Base-by-base conservation (phyloP, 2,888 invertebrate genomes). In the Prionchulus punctatus region DNA sequence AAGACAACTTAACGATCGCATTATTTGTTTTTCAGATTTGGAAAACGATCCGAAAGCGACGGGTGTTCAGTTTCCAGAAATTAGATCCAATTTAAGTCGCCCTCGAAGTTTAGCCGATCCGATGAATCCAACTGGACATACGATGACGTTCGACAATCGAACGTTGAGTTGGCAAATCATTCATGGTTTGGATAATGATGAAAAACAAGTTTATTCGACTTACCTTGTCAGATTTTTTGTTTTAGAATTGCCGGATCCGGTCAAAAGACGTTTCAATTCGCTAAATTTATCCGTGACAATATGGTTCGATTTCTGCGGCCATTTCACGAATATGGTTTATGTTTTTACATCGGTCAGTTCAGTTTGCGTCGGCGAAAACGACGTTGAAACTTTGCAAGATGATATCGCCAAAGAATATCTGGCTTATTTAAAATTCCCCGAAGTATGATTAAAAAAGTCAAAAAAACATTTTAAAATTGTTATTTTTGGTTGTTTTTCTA, bases 11-110 rank as follows among this genome's bases (percentile, higher is more conserved):
- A n/a, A n/a, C n/a, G n/a, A n/a, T n/a, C n/a, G n/a, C n/a, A n/a
- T n/a, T n/a, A n/a, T 21, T 49, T 30, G 43, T 47, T 51, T 60
- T 65, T 23, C 61, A 71, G 73, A 70, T 52, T 65, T 71, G 18
- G 68, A 66, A 28, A 60, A 63, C 23, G 71, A 72, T 58, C 54
- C 57, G 30, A 63, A 65, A 43, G 69, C 68, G 3, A 55, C 63
- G 52, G 63, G 66, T 51, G 63, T 66, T 21, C 73, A 73, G 63
- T 66, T 71, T 31, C 72, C 73, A 1, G 73, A 74, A 58, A 62
- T 72, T 23, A 62, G 68, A 21, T 67, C 69, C 1, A 72, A 72
- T 53, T 58, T 74, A 30, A 63, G 66, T 1, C 65, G 67, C 15
- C 66, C 66, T 30, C 61, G 72, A 27, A 68, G 68, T 50, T 62